phyloP scores from a whole-genome alignment of 2,797 vertebrate genomes.

The Synanceia verrucosa region DNA sequence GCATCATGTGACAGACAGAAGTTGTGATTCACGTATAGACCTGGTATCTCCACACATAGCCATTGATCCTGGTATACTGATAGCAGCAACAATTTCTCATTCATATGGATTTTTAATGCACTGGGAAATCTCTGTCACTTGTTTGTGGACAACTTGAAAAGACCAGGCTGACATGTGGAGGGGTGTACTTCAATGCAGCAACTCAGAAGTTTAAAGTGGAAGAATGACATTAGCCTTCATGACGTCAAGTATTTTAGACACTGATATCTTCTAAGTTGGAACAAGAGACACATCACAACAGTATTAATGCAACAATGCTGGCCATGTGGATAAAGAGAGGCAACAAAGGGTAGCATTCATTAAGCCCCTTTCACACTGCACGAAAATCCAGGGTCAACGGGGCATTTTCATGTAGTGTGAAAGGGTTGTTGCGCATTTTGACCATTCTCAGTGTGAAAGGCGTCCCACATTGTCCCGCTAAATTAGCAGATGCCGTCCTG shows the following conservation, averaged over 20 bases:
- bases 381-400: too few relatives aligned
- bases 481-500: too few relatives aligned
- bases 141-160: constrained; percentile 66
- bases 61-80: constrained; percentile 55
- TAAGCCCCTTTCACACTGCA: too few relatives aligned
- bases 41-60: too few relatives aligned
- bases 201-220: neutral
- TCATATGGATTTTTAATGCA: constrained; percentile 55
- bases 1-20: too few relatives aligned
- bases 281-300: neutral
- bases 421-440: too few relatives aligned
- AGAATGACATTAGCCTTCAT: neutral
- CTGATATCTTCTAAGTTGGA: neutral
- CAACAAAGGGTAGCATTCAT: neutral
- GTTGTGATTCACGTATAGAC: too few relatives aligned
- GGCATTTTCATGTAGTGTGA: too few relatives aligned
- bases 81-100: constrained; percentile 63
- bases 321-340: neutral
- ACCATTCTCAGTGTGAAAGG: too few relatives aligned
- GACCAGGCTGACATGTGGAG: constrained; percentile 74
- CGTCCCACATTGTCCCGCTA: too few relatives aligned
- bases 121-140: constrained; percentile 44
- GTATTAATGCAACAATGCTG: too few relatives aligned
- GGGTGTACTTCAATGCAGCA: constrained; percentile 61
- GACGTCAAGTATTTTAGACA: neutral